These are phyloP conservation scores for Stegodyphus mimosarum DNA, from an alignment of 1,140 invertebrate genomes.

Conservation along the genomic window DNA sequence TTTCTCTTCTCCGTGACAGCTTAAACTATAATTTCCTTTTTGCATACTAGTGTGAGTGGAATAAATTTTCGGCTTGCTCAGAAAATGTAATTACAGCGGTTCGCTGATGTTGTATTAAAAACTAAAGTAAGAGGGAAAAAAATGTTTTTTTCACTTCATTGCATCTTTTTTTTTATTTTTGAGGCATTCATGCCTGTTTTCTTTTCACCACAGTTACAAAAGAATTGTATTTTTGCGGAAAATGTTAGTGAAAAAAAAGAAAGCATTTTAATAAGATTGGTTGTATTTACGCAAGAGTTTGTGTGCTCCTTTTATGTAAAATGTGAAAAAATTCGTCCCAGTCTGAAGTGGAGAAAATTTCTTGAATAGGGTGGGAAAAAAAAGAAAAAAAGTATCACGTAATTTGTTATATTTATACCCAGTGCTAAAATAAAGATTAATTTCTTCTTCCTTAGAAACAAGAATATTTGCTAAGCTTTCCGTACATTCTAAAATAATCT, in stretches of 20 bases:
- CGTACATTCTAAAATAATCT: too few relatives aligned
- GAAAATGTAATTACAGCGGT: slow-evolving; percentile 51
- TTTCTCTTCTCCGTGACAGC: slow-evolving; percentile 43
- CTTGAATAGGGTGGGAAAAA: not conserved
- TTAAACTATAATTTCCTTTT: slow-evolving; percentile 52
- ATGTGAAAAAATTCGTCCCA: not conserved
- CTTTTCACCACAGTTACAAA: slow-evolving; percentile 18
- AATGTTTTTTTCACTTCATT: not conserved
- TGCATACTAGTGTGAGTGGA: slow-evolving; percentile 21
- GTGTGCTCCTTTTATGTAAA: not conserved
- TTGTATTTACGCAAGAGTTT: not conserved
- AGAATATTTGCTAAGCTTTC: too few relatives aligned
- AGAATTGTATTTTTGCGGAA: slow-evolving; percentile 8
- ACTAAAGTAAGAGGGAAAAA: slow-evolving; percentile 21
- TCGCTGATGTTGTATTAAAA: slow-evolving; percentile 42
- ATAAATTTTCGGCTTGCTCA: slow-evolving; percentile 26
- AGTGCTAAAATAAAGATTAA: too few relatives aligned
- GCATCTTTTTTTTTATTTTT: too few relatives aligned
- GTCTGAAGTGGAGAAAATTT: too few relatives aligned
- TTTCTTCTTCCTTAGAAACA: too few relatives aligned
- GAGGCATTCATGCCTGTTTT: slow-evolving; percentile 8
- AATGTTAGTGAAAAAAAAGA: not conserved
- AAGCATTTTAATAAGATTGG: slow-evolving; percentile 45
- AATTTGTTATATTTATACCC: too few relatives aligned
- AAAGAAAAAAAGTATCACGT: not conserved